Base-by-base conservation (phyloP, 2,797 vertebrate species). In the Hyperoplus lanceolatus region DNA sequence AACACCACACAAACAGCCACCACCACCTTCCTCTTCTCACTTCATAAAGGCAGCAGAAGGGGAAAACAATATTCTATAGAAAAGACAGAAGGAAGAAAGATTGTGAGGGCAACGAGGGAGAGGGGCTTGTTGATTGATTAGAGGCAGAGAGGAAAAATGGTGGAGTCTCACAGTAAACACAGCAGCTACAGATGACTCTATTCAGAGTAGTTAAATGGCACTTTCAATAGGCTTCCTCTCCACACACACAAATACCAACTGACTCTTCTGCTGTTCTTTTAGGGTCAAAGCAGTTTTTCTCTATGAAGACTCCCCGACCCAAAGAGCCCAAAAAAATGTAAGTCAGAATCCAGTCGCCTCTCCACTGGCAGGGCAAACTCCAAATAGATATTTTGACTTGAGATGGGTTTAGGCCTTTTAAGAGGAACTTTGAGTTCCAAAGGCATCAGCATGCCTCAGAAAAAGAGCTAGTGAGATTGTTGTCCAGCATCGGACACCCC, bases 61-160 rank as follows among this genome's bases (percentile, higher is more conserved):
- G 41, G n/a, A 21, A 8, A 11, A 3, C 29, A 39, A 58, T 46
- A 66, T 61, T 12, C 54, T 42, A 42, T 13, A 66, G 59, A 80
- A 70, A 82, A 81, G 67, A 73, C 45, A 70, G 50, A 46, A 80
- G 21, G 70, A 76, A 77, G 77, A 86, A 80, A 79, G 71, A 74
- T 56, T 50, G 59, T 2, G 42, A 73, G 46, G 53, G 68, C 60
- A 51, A 68, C 14, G 46, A 73, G 64, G 69, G 56, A 73, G 58
- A 80, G 67, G 58, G 71, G 80, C 71, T 61, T 12, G 1, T 73
- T 90, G 88, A 93, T 89, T 89, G 89, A 91, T 90, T 89, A 85
- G 82, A 75, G 79, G 75, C 80, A 80, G 50, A 70, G 85, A 76
- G 62, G 73, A 75, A 79, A 88, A 84, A 67, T 72, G 49, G 77